Evolutionary conservation across 1,140 invertebrate species (phyloP).

Genomic region (Cataglyphis hispanica): DNA sequence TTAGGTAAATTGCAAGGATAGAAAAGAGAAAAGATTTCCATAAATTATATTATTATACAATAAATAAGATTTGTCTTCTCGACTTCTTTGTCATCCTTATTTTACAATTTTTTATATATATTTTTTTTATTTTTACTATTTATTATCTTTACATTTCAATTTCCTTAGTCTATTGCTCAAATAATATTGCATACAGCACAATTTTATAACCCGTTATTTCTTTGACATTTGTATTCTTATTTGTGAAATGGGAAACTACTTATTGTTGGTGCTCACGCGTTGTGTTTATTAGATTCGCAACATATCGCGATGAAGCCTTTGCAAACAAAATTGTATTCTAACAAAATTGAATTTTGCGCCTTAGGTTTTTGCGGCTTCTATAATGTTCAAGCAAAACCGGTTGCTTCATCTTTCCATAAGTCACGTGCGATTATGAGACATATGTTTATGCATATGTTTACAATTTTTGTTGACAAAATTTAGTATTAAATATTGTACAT

Average conservation of each 20-base stretch:
- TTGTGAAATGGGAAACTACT: conserved; percentile 21
- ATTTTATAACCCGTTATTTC: neutral
- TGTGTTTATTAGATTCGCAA: conserved; percentile 77
- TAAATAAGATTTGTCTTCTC: neutral
- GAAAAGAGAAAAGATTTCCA: neutral
- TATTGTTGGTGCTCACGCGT: conserved; percentile 11
- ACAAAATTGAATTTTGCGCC: conserved; percentile 71
- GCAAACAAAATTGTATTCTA: conserved; percentile 55
- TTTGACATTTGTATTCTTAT: neutral
- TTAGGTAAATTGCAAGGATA: neutral
- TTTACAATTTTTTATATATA: neutral
- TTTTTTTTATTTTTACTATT: neutral
- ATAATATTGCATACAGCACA: neutral
- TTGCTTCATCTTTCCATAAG: conserved; percentile 41
- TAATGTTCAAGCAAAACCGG: conserved; percentile 51
- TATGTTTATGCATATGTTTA: neutral
- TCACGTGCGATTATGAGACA: conserved; percentile 40
- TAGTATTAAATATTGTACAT: neutral
- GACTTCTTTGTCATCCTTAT: neutral
- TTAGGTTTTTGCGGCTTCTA: conserved; percentile 79
- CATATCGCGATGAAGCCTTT: conserved; percentile 80
- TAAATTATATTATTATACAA: neutral
- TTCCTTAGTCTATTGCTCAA: neutral
- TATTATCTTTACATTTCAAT: neutral
- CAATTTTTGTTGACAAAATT: neutral